phyloP scores from a whole-genome alignment of 2,113 vertebrate genomes.

The Hypanus sabinus region DNA sequence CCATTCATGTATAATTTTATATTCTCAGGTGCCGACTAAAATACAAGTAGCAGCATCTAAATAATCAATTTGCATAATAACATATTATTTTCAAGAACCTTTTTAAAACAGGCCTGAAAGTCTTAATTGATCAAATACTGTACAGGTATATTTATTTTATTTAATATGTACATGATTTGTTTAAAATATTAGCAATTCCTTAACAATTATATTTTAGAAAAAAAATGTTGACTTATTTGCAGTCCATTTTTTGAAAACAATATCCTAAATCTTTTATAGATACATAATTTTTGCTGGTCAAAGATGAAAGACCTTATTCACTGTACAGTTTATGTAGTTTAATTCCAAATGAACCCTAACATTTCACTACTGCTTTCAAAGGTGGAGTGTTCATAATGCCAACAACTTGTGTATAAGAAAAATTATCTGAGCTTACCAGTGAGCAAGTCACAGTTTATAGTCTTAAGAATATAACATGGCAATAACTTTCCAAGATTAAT shows the following conservation, averaged over 20 bases:
- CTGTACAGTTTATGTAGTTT: background rate
- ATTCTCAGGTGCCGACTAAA: constrained; percentile 6
- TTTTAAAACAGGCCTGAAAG: background rate
- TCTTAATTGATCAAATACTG: background rate
- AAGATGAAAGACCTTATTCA: background rate
- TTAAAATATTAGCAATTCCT: constrained; percentile 1
- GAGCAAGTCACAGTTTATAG: background rate
- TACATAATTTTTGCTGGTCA: background rate
- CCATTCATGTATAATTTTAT: background rate
- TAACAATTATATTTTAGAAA: constrained; percentile 12
- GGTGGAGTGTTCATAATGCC: background rate
- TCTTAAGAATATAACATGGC: background rate
- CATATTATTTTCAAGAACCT: constrained; percentile 10
- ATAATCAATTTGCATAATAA: constrained; percentile 20
- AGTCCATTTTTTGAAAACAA: background rate
- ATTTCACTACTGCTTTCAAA: background rate
- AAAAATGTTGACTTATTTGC: constrained; percentile 26
- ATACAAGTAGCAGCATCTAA: constrained; percentile 21
- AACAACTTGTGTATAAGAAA: background rate
- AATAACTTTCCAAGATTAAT: background rate
- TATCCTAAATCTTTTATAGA: background rate
- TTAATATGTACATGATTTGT: constrained; percentile 31
- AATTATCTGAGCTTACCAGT: background rate
- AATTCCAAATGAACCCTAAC: background rate
- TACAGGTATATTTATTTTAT: background rate